Evolutionary conservation across 1,140 invertebrate genomes (phyloP).

Genomic region (Nephotettix cincticeps): DNA sequence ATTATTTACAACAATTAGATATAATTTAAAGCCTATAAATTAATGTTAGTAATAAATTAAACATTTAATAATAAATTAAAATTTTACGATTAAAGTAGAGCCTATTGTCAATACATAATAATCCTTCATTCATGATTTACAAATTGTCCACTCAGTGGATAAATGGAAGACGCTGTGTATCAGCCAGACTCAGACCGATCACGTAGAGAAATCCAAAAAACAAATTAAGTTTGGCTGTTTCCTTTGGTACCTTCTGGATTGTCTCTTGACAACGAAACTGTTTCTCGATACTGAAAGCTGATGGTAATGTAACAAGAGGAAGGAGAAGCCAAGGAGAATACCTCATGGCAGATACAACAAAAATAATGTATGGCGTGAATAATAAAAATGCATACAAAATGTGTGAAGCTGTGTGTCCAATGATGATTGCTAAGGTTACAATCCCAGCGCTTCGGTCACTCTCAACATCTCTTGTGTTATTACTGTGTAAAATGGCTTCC

Average conservation of each 20-base stretch:
- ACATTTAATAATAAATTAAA: no score
- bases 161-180: constrained; percentile 41
- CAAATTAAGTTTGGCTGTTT: constrained; percentile 88
- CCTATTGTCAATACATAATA: no score
- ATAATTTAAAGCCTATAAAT: no score
- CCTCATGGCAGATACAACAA: constrained; percentile 79
- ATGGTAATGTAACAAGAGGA: constrained; percentile 81
- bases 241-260: constrained; percentile 78
- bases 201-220: constrained; percentile 89
- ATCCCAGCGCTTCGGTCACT: constrained; percentile 42
- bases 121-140: no score
- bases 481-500: constrained; percentile 92
- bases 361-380: constrained; percentile 88
- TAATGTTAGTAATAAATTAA: no score
- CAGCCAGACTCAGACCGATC: constrained; percentile 60
- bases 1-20: no score
- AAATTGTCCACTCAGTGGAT: constrained; percentile 32
- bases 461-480: constrained; percentile 84
- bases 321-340: constrained; percentile 86
- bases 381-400: constrained; percentile 87
- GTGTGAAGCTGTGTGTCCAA: constrained; percentile 88
- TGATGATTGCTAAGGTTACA: constrained; percentile 88
- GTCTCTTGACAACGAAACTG: constrained; percentile 76
- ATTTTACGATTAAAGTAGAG: no score
- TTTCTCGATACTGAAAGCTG: constrained; percentile 88